A percentile compares a stretch with the other conserved stretches of the same genome.
phyloP scores from a whole-genome alignment of 2,888 invertebrate species.

The Aleiodes testaceus region DNA sequence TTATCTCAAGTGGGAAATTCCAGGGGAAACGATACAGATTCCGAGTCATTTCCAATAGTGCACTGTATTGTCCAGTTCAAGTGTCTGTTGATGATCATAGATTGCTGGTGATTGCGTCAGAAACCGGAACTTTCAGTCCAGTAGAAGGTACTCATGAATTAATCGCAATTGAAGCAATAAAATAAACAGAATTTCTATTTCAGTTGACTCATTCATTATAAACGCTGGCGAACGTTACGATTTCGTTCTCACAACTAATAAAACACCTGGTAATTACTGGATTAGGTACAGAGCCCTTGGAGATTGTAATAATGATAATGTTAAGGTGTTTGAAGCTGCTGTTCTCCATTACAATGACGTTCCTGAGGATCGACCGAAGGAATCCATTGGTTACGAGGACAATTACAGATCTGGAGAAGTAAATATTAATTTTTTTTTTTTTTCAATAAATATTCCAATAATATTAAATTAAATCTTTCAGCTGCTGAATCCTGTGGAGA shows the following conservation, averaged over 20 bases:
- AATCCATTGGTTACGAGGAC: slow-evolving; percentile 53
- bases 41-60: slow-evolving; percentile 66
- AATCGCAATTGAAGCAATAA: background rate
- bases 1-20: slow-evolving; percentile 37
- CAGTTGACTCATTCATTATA: slow-evolving; percentile 68
- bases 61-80: slow-evolving; percentile 70
- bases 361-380: slow-evolving; percentile 43
- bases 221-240: slow-evolving; percentile 74
- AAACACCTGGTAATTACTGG: slow-evolving; percentile 71
- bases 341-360: slow-evolving; percentile 53
- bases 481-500: slow-evolving; percentile 61
- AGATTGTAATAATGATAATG: slow-evolving; percentile 44
- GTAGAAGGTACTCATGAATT: slow-evolving; percentile 54
- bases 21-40: slow-evolving; percentile 66
- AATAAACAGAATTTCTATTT: background rate
- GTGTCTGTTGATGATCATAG: slow-evolving; percentile 69
- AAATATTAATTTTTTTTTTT: too few relatives aligned
- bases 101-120: slow-evolving; percentile 67
- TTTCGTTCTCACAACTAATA: slow-evolving; percentile 70
- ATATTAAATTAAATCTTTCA: slow-evolving; percentile 44
- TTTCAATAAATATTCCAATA: too few relatives aligned
- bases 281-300: slow-evolving; percentile 72
- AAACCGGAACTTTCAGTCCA: slow-evolving; percentile 65
- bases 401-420: slow-evolving; percentile 60
- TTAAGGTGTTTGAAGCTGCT: slow-evolving; percentile 50